A percentile compares a stretch with the other conserved stretches of the same genome.
phyloP scores from a whole-genome alignment of 2,797 vertebrate species.

The Presbytis comata region DNA sequence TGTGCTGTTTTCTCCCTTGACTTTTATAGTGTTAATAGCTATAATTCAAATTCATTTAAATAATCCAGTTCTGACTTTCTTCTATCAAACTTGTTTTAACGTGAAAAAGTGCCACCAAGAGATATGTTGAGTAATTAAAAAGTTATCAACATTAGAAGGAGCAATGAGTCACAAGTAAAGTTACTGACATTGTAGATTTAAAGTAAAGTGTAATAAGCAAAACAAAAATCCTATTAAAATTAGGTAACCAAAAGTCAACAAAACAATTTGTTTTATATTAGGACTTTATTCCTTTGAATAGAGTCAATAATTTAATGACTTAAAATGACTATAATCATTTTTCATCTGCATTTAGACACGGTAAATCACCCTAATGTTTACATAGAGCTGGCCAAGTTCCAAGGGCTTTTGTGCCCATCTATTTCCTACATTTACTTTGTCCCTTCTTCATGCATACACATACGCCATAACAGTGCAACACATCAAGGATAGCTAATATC shows the following conservation, averaged over 20 bases:
- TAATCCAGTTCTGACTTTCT: background rate
- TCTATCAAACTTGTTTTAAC: background rate
- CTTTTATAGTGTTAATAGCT: background rate
- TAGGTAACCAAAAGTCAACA: background rate
- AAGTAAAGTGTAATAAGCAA: background rate
- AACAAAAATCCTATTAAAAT: background rate
- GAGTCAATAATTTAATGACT: background rate
- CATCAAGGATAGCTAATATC: background rate
- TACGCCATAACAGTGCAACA: too few relatives aligned
- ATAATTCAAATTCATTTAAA: background rate
- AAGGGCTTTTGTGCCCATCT: background rate
- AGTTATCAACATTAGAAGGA: background rate
- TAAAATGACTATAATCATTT: background rate
- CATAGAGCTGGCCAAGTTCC: background rate
- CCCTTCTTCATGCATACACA: background rate
- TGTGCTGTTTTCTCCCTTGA: background rate
- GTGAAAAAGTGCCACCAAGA: background rate
- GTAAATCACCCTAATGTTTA: background rate
- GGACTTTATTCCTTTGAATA: background rate
- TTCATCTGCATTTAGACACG: background rate
- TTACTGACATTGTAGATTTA: background rate
- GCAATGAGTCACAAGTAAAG: background rate
- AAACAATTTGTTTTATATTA: background rate
- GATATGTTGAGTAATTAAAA: background rate
- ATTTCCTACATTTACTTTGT: background rate